Base-by-base conservation (phyloP, 2,888 invertebrate species). In the Sympetrum striolatum region DNA sequence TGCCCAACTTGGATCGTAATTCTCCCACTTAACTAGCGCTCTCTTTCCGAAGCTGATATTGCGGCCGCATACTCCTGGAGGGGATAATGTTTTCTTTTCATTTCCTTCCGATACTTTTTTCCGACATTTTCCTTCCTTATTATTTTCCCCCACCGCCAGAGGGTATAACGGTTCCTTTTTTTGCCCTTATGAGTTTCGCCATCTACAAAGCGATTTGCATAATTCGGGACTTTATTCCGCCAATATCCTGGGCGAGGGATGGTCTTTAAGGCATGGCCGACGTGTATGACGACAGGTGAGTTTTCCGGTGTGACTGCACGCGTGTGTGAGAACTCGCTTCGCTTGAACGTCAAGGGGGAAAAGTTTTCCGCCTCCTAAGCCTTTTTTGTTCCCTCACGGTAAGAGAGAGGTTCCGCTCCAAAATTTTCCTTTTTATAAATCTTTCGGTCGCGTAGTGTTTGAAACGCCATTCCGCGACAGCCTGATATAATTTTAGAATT, bases 211-310 rank as follows among this genome's bases (percentile, higher is more conserved):
- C 86, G 18, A 86, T 86, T 86, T 86, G 86, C 86, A 86, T 86
- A 86, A 86, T 86, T 86, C 39, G 60, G 60, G 86, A 39, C 39
- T 86, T 82, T 86, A 86, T 86, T 39, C 64, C 39, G 39, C 86
- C 86, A 86, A 86, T 86, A 86, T 86, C n/a, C 86, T 12, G 60
- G 64, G 60, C 82, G 58, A 82, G 64, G 25, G 64, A 2, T 25
- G 64, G 64, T 64, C 73, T 73, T 31, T 73, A 73, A 73, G 73
- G 31, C 31, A n/a, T 2, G 48, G 0, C 64, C 64, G 64, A n/a
- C 25, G 64, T 22, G n/a, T n/a, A 25, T 22, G 25, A 25, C 64
- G 64, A 64, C 64, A 64, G 64, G 64, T 64, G 64, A 64, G n/a
- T n/a, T 8, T 64, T 64, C n/a, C 15, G 18, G 25, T 73, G 73